A percentile compares a stretch with the other conserved stretches of the same genome.
Conservation (phyloP, 2,113 vertebrate genomes). For the Lates calcarifer region DNA sequence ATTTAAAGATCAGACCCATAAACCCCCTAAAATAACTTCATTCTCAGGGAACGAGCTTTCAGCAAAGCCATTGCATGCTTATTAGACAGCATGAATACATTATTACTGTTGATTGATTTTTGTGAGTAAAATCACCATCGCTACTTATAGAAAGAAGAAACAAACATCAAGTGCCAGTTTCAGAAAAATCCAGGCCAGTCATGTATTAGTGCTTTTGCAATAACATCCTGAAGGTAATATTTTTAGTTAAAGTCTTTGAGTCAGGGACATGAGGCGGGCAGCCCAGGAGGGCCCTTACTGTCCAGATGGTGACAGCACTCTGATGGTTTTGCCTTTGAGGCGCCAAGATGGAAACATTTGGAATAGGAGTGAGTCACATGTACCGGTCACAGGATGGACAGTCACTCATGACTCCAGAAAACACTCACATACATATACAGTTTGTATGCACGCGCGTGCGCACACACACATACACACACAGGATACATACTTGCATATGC, state of each 20-base stretch:
- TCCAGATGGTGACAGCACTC: constrained; percentile 59
- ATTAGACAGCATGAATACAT: constrained; percentile 48
- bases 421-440: constrained; percentile 39
- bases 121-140: constrained; percentile 67
- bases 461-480: neutral
- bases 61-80: constrained; percentile 49
- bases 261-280: constrained; percentile 53
- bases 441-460: neutral
- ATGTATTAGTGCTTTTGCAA: constrained; percentile 73
- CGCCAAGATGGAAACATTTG: constrained; percentile 72
- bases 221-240: constrained; percentile 80
- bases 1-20: constrained; percentile 31
- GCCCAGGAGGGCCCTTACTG: constrained; percentile 55
- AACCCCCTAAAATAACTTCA: neutral
- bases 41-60: constrained; percentile 52
- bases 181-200: constrained; percentile 69
- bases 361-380: constrained; percentile 73
- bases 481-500: neutral
- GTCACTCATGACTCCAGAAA: constrained; percentile 48
- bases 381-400: constrained; percentile 72
- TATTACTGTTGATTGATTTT: constrained; percentile 62
- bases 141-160: constrained; percentile 72
- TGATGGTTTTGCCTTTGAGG: constrained; percentile 61
- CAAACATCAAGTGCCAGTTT: constrained; percentile 58
- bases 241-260: constrained; percentile 73